phyloP scores from a whole-genome alignment of 2,797 vertebrate species.

The Mastacembelus armatus region DNA sequence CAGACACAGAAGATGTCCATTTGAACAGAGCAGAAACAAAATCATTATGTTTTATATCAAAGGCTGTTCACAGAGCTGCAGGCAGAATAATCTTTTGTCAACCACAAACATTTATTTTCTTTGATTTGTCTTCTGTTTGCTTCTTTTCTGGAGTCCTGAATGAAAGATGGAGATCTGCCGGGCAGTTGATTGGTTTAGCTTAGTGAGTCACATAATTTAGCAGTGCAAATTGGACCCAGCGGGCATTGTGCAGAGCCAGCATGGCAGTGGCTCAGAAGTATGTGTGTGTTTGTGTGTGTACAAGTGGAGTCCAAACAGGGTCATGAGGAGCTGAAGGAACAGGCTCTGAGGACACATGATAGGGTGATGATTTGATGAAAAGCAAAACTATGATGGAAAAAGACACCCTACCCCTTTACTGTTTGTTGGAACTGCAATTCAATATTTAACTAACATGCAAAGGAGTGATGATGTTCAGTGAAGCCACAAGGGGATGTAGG shows the following conservation, averaged over 20 bases:
- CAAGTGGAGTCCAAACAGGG: constrained; percentile 45
- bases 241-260: constrained; percentile 10
- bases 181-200: constrained; percentile 40
- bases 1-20: not conserved
- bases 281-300: too few species aligned
- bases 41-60: rapidly evolving
- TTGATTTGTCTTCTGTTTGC: not conserved
- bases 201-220: constrained; percentile 23
- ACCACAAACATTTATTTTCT: not conserved
- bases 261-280: constrained; percentile 22
- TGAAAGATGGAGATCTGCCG: not conserved
- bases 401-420: too few species aligned
- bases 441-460: not conserved
- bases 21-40: not conserved
- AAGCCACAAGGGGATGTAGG: not conserved
- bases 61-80: not conserved
- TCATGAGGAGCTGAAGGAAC: constrained; percentile 14
- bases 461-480: not conserved
- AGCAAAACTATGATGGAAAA: not conserved
- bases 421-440: not conserved
- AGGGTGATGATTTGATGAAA: not conserved
- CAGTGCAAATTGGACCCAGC: constrained; percentile 43
- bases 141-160: not conserved
- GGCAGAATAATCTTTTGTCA: not conserved
- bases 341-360: not conserved